Base-by-base conservation (phyloP, 2,113 vertebrate species). In the Plecotus auritus region DNA sequence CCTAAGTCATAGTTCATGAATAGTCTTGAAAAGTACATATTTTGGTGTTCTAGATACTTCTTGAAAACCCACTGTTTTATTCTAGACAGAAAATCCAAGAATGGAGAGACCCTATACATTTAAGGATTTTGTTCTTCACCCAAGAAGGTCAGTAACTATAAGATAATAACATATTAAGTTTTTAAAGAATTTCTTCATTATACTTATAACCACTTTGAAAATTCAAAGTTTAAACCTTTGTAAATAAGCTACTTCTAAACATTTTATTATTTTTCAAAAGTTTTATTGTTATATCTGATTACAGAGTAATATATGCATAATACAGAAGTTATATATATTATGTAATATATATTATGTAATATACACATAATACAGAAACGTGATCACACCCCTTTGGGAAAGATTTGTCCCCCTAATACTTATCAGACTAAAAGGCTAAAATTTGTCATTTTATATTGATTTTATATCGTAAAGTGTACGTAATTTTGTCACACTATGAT, bases 81-180 rank as follows among this genome's bases (percentile, higher is more conserved):
- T 98, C 93, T 98, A 99, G 99, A 99, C 99, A 98, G 99, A 99
- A 99, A 99, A 99, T 98, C 99, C 99, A 96, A 98, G 98, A 95
- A 98, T 98, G 97, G 99, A 99, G 98, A 99, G 99, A 97, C 99
- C 99, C 82, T 99, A 99, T 97, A 99, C 99, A 17, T 99, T 99
- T 98, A 99, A 99, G 98, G 99, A 99, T 98, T 99, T 99, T 98
- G 98, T 99, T 97, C 99, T 99, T 98, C 99, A 99, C 95, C 99
- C 99, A 77, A 99, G 99, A 98, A 99, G 99, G 99, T 99, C 96
- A 94, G 99, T 98, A 96, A 97, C 76, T 95, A 30, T 13, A 74
- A 94, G 66, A n/a, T 88, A 56, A 84, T 56, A 94, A 28, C 93
- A 54, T 90, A 49, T 7, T 37, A 64, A 66, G 61, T 40, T 42